These are phyloP conservation scores for Cyaniris semiargus DNA, from an alignment of 2,888 invertebrate genomes.

Conservation along the genomic window DNA sequence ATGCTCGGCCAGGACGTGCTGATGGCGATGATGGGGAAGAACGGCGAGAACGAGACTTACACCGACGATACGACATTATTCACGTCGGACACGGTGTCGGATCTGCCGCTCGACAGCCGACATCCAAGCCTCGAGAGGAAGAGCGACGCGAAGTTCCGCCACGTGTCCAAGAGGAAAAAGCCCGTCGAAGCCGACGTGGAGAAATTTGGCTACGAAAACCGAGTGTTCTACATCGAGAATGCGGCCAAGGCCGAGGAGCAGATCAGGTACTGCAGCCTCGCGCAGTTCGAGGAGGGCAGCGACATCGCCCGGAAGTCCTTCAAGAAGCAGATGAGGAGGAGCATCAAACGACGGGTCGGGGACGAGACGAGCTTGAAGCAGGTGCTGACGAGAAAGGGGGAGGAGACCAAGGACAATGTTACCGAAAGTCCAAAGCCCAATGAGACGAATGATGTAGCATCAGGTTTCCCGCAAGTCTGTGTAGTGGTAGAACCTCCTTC, in stretches of 20 bases:
- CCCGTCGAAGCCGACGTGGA: conserved; percentile 71
- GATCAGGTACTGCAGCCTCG: conserved; percentile 87
- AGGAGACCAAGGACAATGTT: conserved; percentile 52
- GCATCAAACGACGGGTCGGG: conserved; percentile 64
- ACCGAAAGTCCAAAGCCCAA: conserved; percentile 36
- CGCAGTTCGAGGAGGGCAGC: conserved; percentile 90
- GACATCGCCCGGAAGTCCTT: conserved; percentile 91
- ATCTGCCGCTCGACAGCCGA: conserved; percentile 76
- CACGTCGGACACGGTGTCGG: conserved; percentile 78
- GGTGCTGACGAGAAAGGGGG: conserved; percentile 61
- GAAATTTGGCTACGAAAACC: conserved; percentile 87
- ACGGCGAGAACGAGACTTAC: conserved; percentile 83
- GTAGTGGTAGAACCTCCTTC: conserved; percentile 89
- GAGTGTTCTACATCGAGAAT: conserved; percentile 83
- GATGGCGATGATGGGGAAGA: conserved; percentile 83
- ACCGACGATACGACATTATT: conserved; percentile 86
- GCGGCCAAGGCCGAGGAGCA: conserved; percentile 78
- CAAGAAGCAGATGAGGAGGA: conserved; percentile 75
- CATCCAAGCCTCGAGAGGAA: conserved; percentile 79
- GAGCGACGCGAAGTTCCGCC: conserved; percentile 81
- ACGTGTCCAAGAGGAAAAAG: conserved; percentile 72
- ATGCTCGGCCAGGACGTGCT: conserved; percentile 86
- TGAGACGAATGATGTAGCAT: conserved; percentile 41
- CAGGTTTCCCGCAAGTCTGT: conserved; percentile 83
- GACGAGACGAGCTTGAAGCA: conserved; percentile 61